These are phyloP conservation scores for Melangyna quadrimaculata DNA, from an alignment of 2,888 invertebrate genomes.

Conservation along the genomic window DNA sequence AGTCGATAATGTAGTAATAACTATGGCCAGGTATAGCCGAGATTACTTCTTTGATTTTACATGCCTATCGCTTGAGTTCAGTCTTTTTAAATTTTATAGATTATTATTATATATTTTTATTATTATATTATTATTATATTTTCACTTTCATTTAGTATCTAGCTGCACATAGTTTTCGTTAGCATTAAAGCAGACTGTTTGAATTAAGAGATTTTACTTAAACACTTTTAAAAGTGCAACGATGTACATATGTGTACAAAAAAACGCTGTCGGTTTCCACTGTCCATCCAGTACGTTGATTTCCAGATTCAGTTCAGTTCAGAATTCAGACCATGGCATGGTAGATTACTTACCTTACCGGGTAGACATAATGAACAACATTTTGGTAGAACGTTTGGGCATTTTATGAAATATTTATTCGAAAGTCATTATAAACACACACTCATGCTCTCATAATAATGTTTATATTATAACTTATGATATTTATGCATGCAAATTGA, in stretches of 20 bases:
- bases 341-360: not conserved
- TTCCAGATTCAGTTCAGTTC: no score
- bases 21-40: no score
- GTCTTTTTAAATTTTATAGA: no score
- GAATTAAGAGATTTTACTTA: slow-evolving; percentile 10
- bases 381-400: slow-evolving; percentile 10
- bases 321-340: not conserved
- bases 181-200: not conserved
- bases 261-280: no score
- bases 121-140: no score
- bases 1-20: no score
- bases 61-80: no score
- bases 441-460: not conserved
- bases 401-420: slow-evolving; percentile 66
- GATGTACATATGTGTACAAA: no score
- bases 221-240: slow-evolving; percentile 1
- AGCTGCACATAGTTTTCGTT: not conserved
- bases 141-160: no score
- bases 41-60: no score
- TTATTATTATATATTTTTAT: no score
- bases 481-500: slow-evolving; percentile 69
- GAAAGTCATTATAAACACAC: slow-evolving; percentile 31
- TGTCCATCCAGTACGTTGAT: no score
- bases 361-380: slow-evolving; percentile 5
- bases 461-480: slow-evolving; percentile 6